phyloP scores from a whole-genome alignment of 2,797 vertebrate species.

The Microhierax caerulescens region DNA sequence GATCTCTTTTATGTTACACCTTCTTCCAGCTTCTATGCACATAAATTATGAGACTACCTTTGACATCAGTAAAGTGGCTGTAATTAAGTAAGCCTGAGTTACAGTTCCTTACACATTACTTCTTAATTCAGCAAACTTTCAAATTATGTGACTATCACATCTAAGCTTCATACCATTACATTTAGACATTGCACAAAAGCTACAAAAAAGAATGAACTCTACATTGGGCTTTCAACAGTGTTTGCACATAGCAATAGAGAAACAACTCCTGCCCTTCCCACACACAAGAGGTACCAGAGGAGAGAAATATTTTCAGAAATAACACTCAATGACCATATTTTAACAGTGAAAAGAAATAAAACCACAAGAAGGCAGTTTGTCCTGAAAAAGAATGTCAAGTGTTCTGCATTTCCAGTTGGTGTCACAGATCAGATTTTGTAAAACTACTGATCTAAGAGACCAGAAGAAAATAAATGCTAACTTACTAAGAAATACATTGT shows the following conservation, averaged over 20 bases:
- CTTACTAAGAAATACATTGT: neutral
- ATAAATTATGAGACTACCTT: neutral
- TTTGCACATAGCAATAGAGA: neutral
- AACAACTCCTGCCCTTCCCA: neutral
- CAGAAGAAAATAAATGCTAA: neutral
- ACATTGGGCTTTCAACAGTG: neutral
- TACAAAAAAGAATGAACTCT: neutral
- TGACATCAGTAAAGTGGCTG: neutral
- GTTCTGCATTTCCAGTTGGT: neutral
- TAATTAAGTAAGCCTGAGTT: slow-evolving; percentile 32
- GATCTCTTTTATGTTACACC: neutral
- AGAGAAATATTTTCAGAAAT: neutral
- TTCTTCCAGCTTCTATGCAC: neutral
- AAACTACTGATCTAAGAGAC: neutral
- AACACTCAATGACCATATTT: neutral
- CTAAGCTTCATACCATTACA: neutral
- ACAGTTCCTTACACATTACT: neutral
- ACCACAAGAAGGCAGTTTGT: neutral
- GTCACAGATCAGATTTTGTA: neutral
- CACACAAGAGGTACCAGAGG: neutral
- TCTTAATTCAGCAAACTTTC: neutral
- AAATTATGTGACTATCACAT: neutral
- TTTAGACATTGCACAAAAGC: neutral
- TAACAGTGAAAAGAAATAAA: neutral
- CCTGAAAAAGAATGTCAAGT: neutral